phyloP scores from a whole-genome alignment of 2,113 vertebrate species.

The Hemiscyllium ocellatum region DNA sequence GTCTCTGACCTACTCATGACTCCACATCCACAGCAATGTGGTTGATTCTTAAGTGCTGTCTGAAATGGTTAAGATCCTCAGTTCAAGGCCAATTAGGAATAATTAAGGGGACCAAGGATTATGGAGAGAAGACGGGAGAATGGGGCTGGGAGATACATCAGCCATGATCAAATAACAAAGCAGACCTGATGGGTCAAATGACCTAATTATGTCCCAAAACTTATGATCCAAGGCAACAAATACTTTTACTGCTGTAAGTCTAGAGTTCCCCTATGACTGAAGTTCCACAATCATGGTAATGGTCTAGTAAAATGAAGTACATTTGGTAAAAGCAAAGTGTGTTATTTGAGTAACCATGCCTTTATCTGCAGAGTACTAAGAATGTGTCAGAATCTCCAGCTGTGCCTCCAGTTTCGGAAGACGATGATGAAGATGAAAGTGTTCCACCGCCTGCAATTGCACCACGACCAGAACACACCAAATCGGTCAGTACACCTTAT shows the following conservation, averaged over 20 bases:
- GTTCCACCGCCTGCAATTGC: constrained; percentile 82
- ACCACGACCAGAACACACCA: constrained; percentile 89
- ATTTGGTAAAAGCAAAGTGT: neutral
- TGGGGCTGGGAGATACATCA: too few species aligned
- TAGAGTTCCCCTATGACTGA: neutral
- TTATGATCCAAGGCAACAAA: too few species aligned
- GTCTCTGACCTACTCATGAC: too few species aligned
- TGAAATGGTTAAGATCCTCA: too few species aligned
- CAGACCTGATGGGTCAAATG: too few species aligned
- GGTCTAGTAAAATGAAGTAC: neutral
- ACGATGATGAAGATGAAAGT: constrained; percentile 60
- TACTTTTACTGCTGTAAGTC: neutral
- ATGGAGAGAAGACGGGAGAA: too few species aligned
- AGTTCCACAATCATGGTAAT: neutral
- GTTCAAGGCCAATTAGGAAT: too few species aligned
- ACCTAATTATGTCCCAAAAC: too few species aligned
- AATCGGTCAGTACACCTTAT: constrained; percentile 71
- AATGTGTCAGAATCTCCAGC: constrained; percentile 78
- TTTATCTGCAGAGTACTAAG: constrained; percentile 67
- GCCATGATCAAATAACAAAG: too few species aligned
- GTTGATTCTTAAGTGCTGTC: too few species aligned
- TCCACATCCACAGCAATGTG: too few species aligned
- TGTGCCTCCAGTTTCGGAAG: constrained; percentile 81
- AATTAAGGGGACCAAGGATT: too few species aligned
- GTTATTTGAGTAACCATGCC: neutral